Conservation (phyloP, 2,113 vertebrate species). For the Oxyruncus cristatus region DNA sequence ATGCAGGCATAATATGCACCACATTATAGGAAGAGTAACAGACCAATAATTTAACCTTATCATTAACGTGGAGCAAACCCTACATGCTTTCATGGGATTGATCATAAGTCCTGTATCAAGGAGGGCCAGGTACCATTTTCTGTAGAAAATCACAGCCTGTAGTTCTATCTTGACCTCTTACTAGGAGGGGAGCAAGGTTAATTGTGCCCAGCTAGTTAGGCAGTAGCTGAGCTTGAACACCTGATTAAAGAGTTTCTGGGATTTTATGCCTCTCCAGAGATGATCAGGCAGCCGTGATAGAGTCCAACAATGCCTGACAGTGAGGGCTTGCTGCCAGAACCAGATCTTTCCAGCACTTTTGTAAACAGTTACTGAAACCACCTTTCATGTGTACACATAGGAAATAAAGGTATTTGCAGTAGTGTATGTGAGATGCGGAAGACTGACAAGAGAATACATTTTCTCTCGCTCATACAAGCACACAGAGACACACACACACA, state of each 20-base stretch:
- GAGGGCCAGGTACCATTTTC: background rate
- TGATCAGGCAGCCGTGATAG: background rate
- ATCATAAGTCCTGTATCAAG: accelerated
- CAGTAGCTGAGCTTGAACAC: background rate
- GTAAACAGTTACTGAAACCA: background rate
- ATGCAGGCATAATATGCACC: background rate
- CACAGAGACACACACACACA: too few relatives aligned
- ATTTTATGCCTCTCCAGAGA: background rate
- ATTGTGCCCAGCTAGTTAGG: background rate
- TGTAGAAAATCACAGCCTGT: background rate
- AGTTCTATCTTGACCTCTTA: background rate
- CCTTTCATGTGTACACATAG: background rate
- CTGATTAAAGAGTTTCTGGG: background rate
- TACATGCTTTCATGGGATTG: background rate
- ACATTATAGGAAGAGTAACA: background rate
- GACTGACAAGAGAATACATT: background rate
- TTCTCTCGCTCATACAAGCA: background rate
- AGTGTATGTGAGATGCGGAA: background rate
- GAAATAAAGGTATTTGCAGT: background rate
- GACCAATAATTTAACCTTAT: background rate
- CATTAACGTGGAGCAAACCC: background rate
- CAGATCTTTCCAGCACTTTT: background rate
- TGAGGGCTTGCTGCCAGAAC: background rate
- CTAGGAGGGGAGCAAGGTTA: background rate
- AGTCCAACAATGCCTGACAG: background rate